A percentile compares a stretch with the other conserved stretches of the same genome.
Conservation (phyloP, 2,888 invertebrate genomes). For the Imbricaverruca yamaguchii region DNA sequence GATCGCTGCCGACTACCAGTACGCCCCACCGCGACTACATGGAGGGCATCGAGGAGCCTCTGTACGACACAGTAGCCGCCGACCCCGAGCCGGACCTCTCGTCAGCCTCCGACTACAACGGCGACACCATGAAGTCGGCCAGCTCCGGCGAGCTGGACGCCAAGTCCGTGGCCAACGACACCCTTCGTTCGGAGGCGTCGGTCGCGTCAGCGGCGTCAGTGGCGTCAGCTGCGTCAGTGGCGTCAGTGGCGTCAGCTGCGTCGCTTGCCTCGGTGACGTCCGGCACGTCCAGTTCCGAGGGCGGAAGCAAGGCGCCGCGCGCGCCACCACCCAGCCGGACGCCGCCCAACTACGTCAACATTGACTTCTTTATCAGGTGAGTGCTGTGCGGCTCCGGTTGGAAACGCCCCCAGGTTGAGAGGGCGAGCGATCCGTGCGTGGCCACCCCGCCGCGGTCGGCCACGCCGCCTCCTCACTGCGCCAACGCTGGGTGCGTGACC, state of each 20-base stretch:
- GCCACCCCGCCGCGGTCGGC: too few relatives aligned
- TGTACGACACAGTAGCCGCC: constrained; percentile 50
- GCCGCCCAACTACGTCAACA: constrained; percentile 77
- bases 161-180: constrained; percentile 19
- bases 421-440: too few relatives aligned
- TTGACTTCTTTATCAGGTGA: constrained; percentile 68
- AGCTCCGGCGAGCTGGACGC: constrained; percentile 30
- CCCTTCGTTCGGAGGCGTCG: constrained; percentile 20
- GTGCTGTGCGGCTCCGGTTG: background rate
- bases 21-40: constrained; percentile 10
- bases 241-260: constrained; percentile 27
- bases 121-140: constrained; percentile 34
- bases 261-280: constrained; percentile 30
- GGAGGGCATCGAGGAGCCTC: constrained; percentile 41
- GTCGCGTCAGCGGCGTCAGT: constrained; percentile 21
- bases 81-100: constrained; percentile 34
- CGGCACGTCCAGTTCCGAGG: constrained; percentile 27
- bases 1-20: background rate
- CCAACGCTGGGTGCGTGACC: background rate
- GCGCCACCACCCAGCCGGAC: constrained; percentile 32
- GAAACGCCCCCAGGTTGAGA: too few relatives aligned
- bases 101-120: constrained; percentile 32
- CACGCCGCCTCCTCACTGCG: too few relatives aligned
- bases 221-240: constrained; percentile 28
- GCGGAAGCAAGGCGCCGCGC: constrained; percentile 27